These are phyloP conservation scores for Brachionus sp. DNA, from an alignment of 1,140 invertebrate species.

Conservation along the genomic window DNA sequence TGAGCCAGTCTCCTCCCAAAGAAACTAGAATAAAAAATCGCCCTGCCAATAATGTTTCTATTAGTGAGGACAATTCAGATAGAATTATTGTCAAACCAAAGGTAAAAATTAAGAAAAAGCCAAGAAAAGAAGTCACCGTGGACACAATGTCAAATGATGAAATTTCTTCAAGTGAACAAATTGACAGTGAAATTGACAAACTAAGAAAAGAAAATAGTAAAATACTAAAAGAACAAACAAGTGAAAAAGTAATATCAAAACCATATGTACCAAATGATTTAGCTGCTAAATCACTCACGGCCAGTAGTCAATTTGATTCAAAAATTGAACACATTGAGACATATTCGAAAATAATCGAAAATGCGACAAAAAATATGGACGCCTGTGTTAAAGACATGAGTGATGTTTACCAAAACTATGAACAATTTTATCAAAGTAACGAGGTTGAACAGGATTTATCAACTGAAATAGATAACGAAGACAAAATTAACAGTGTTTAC, in stretches of 20 bases:
- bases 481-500: constrained; percentile 12
- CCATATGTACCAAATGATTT: not conserved
- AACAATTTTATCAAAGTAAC: constrained; percentile 31
- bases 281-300: not conserved
- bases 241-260: not conserved
- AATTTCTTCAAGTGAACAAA: not conserved
- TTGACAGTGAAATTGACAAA: constrained; percentile 28
- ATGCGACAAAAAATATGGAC: constrained; percentile 37
- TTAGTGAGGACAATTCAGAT: not conserved
- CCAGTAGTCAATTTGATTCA: constrained; percentile 3
- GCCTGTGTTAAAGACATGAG: constrained; percentile 34
- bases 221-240: not conserved
- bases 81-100: not conserved
- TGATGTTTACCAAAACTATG: constrained; percentile 28
- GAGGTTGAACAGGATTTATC: not conserved
- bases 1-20: not conserved
- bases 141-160: not conserved
- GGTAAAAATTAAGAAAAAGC: not conserved
- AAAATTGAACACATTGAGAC: constrained; percentile 38
- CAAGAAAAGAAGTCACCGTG: not conserved
- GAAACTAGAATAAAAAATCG: not conserved
- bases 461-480: not conserved
- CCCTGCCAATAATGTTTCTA: constrained; percentile 11
- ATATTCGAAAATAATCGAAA: constrained; percentile 41
- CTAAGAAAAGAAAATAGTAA: constrained; percentile 10